Percentiles rank a stretch among this genome's conserved stretches.
These are phyloP conservation scores for Trypoxylon attenuatum DNA, from an alignment of 2,888 invertebrate species.

Conservation along the genomic window DNA sequence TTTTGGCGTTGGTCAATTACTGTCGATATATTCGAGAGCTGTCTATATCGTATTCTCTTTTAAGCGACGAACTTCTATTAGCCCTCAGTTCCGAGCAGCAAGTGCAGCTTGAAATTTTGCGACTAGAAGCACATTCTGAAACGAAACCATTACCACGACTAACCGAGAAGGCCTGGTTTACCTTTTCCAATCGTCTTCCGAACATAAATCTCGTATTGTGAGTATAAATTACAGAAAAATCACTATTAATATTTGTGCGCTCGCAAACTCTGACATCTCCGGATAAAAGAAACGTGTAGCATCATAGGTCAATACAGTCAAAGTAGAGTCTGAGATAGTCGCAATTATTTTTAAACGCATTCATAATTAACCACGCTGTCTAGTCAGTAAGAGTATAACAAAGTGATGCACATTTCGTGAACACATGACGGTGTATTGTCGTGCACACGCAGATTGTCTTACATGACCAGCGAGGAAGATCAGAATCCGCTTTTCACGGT, in stretches of 20 bases:
- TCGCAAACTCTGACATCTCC: too few relatives aligned
- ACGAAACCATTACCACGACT: slow-evolving; percentile 58
- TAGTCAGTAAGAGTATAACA: too few relatives aligned
- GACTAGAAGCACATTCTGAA: slow-evolving; percentile 67
- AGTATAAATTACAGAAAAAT: slow-evolving; percentile 49
- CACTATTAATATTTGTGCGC: too few relatives aligned
- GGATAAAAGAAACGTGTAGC: too few relatives aligned
- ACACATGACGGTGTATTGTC: neutral
- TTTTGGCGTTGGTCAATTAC: slow-evolving; percentile 59
- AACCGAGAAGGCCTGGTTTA: slow-evolving; percentile 64
- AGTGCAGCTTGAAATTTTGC: slow-evolving; percentile 61
- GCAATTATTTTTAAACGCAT: neutral
- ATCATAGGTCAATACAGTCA: too few relatives aligned
- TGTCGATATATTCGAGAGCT: slow-evolving; percentile 66
- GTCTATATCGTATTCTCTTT: slow-evolving; percentile 67
- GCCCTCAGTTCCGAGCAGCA: slow-evolving; percentile 61
- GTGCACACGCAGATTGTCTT: slow-evolving; percentile 56
- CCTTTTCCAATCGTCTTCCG: slow-evolving; percentile 62
- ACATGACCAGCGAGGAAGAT: slow-evolving; percentile 65
- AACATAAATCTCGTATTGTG: slow-evolving; percentile 68
- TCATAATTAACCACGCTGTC: neutral
- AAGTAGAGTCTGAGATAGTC: too few relatives aligned
- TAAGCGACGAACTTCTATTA: slow-evolving; percentile 68
- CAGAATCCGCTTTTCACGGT: slow-evolving; percentile 60
- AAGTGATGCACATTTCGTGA: neutral